Evolutionary conservation across 2,113 vertebrate species (phyloP).

Genomic region (Rhinopomastus cyanomelas): DNA sequence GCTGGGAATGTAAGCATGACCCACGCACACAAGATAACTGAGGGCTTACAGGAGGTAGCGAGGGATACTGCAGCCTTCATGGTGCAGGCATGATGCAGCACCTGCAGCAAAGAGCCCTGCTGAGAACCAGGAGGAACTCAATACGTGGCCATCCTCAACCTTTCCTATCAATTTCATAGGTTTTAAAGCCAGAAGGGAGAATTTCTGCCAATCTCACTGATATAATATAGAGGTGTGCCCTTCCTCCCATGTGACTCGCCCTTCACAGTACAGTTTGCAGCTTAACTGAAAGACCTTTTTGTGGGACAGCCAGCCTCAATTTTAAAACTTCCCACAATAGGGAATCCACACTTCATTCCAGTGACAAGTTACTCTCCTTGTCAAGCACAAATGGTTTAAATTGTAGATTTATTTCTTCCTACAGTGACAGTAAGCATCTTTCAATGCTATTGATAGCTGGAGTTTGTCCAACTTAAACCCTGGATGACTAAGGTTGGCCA

Average conservation of each 20-base stretch:
- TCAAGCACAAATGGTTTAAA: constrained; percentile 26
- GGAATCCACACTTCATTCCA: constrained; percentile 15
- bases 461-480: constrained; percentile 15
- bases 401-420: constrained; percentile 44
- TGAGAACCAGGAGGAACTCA: background rate
- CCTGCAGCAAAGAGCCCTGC: background rate
- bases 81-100: background rate
- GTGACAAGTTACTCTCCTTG: background rate
- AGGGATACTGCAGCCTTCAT: background rate
- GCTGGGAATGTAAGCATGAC: background rate
- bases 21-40: background rate
- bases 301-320: background rate
- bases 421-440: constrained; percentile 9
- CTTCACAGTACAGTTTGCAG: background rate
- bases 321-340: background rate
- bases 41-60: background rate
- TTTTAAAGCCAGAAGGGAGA: background rate
- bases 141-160: background rate
- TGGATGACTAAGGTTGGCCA: background rate
- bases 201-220: background rate
- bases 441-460: constrained; percentile 8
- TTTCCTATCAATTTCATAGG: background rate
- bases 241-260: background rate
- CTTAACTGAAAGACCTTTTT: background rate
- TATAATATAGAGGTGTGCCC: background rate